phyloP scores from a whole-genome alignment of 1,140 invertebrate genomes.

The Arion vulgaris region DNA sequence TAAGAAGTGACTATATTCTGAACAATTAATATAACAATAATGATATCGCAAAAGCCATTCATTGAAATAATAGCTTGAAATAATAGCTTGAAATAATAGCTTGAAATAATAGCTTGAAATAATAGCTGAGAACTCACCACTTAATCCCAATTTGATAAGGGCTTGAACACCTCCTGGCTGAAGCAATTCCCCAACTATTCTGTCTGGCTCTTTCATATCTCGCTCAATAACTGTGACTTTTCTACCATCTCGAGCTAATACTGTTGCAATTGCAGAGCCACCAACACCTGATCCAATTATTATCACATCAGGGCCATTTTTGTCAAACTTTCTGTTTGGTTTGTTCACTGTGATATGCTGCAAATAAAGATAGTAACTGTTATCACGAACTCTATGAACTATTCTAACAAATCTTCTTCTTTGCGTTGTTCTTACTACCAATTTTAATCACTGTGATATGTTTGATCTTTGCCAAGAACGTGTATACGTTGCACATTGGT shows the following conservation, averaged over 20 bases:
- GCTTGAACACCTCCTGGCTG: slow-evolving; percentile 63
- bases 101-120: no score
- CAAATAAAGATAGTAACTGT: neutral
- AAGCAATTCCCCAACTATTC: slow-evolving; percentile 67
- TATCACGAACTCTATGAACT: no score
- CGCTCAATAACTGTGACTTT: slow-evolving; percentile 37
- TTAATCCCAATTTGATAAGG: slow-evolving; percentile 57
- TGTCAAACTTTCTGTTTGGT: slow-evolving; percentile 28
- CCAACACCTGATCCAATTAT: slow-evolving; percentile 64
- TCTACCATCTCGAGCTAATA: slow-evolving; percentile 56
- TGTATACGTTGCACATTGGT: no score
- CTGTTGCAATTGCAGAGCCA: slow-evolving; percentile 59
- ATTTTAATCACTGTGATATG: no score
- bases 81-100: no score
- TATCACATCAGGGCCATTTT: slow-evolving; percentile 52
- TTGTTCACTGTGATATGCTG: neutral
- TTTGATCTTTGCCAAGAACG: no score
- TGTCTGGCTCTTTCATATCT: slow-evolving; percentile 63
- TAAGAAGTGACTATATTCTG: no score
- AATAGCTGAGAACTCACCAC: slow-evolving; percentile 19
- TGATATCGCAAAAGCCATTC: no score
- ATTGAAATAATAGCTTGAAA: no score
- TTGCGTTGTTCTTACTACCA: no score
- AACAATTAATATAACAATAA: no score
- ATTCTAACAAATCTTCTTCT: no score